Evolutionary conservation across 2,888 invertebrate species (phyloP), one percentile per base, ranked within the genome.

Genomic region (Monoplex corrugatus): DNA sequence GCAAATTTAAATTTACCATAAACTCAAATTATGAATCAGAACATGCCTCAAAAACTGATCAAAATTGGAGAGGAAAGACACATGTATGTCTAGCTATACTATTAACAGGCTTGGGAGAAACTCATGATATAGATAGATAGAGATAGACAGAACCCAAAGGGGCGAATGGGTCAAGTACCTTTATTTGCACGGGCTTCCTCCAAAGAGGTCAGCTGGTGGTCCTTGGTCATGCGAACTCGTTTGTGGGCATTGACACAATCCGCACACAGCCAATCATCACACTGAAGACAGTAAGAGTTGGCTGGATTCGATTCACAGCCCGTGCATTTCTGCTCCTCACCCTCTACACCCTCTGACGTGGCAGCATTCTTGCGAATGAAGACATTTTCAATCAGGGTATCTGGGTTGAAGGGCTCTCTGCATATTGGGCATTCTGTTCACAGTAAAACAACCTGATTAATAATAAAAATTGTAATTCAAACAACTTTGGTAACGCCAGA

Each of bases 241-340:
- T 94, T 93, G 93, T 96, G 96, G 28, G 96, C 96, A 89, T 98
- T 98, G 57, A 96, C 95, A 96, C 98, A 98, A 96, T 97, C 98
- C 95, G 98, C 98, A 96, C 98, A 99, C 94, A 98, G 98, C 96
- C 98, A 98, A 96, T 98, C 98, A 0, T 98, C 97, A 96, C 98
- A 99, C 95, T 98, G 98, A 23, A 97, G 97, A 96, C 98, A 99
- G 97, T 98, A 98, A 44, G 94, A 95, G 8, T 98, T 97, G 90
- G 98, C 98, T 35, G 97, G 97, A 91, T 98, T 97, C 92, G 98
- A 97, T 92, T 97, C 98, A 96, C 98, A 98, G 96, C 98, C 98
- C 94, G 98, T 98, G 96, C 98, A 98, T 83, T 92, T 90, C 16
- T 92, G 93, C 78, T 87, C 68, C 3, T 72, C 87, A 19, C 90